phyloP scores from a whole-genome alignment of 1,140 invertebrate genomes.

The Nebria ingens region DNA sequence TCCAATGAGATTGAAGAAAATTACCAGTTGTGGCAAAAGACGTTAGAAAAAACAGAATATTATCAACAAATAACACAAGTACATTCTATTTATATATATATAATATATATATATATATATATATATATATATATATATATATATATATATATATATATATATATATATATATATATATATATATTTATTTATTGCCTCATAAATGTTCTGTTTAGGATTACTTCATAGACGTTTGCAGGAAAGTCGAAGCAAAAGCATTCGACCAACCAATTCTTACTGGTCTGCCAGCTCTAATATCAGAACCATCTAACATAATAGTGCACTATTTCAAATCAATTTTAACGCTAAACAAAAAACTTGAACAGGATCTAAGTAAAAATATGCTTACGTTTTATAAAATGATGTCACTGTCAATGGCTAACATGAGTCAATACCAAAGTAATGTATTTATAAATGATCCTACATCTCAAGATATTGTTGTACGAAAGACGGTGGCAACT shows the following conservation, averaged over 20 bases:
- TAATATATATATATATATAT: conserved; percentile 1
- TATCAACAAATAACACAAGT: not conserved
- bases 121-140: not conserved
- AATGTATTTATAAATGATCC: too few relatives aligned
- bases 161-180: not conserved
- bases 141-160: conserved; percentile 1
- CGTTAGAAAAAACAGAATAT: not conserved
- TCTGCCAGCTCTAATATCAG: not conserved
- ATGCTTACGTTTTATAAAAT: not conserved
- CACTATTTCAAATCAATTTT: not conserved
- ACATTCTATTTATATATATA: too few relatives aligned
- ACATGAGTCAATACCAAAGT: too few relatives aligned
- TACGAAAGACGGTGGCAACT: too few relatives aligned
- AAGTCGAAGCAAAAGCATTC: too few relatives aligned
- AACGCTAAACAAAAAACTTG: not conserved
- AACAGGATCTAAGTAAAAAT: not conserved
- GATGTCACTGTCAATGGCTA: too few relatives aligned
- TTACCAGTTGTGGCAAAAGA: not conserved
- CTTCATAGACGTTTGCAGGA: too few relatives aligned
- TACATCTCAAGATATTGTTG: too few relatives aligned
- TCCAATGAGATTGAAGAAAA: not conserved
- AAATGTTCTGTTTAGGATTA: too few relatives aligned
- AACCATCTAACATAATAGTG: not conserved
- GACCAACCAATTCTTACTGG: too few relatives aligned
- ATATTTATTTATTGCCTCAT: not conserved